Evolutionary conservation across 1,140 invertebrate genomes (phyloP).

Genomic region (Leptopilina clavipes): DNA sequence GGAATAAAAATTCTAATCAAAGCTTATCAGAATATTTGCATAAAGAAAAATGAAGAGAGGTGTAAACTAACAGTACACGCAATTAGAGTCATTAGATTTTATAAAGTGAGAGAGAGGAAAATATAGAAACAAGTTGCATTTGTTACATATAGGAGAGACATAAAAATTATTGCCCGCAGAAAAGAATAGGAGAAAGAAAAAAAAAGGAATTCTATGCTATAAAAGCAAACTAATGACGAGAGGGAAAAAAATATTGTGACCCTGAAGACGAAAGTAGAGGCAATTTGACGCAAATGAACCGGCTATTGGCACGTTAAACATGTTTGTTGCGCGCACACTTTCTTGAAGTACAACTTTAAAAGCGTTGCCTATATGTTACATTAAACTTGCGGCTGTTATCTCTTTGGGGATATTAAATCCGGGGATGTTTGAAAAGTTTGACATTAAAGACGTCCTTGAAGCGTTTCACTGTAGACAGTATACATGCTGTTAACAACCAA

Average conservation of each 20-base stretch:
- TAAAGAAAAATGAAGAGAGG: not conserved
- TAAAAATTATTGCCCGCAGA: not conserved
- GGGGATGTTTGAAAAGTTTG: constrained; percentile 19
- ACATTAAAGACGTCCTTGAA: constrained; percentile 12
- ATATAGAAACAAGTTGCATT: too few species aligned
- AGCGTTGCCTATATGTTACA: not conserved
- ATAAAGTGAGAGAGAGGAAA: too few species aligned
- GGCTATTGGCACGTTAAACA: constrained; percentile 11
- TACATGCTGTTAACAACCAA: constrained; percentile 1
- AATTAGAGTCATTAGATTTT: not conserved
- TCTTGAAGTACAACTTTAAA: not conserved
- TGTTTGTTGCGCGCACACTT: not conserved
- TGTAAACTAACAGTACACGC: not conserved
- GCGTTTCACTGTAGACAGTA: not conserved
- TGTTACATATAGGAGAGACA: too few species aligned
- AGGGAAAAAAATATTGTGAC: not conserved
- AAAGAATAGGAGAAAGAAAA: not conserved
- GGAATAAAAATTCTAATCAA: not conserved
- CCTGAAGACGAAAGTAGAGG: constrained; percentile 18
- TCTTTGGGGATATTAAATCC: not conserved
- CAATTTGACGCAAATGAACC: constrained; percentile 11
- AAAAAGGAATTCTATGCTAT: not conserved
- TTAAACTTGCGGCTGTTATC: constrained; percentile 14
- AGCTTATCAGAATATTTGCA: not conserved
- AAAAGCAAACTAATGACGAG: not conserved